Evolutionary conservation across 2,797 vertebrate species (phyloP).

Genomic region (Euphonia xanthogaster): DNA sequence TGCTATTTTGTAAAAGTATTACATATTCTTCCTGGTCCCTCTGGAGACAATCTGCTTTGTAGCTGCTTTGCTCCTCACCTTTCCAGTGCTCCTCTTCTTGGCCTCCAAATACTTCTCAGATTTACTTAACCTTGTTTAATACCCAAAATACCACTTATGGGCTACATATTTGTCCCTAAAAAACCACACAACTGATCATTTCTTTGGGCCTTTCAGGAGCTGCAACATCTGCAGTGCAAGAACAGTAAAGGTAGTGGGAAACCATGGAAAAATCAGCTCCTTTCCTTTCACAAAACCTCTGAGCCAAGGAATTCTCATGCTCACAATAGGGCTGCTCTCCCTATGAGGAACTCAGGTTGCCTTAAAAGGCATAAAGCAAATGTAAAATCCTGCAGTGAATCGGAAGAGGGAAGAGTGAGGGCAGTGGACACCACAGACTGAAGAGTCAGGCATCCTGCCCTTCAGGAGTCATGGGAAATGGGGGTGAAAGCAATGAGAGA

Average conservation of each 20-base stretch:
- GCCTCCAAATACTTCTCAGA: neutral
- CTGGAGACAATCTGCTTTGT: neutral
- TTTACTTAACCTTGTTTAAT: neutral
- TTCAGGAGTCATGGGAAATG: neutral
- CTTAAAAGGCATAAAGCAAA: neutral
- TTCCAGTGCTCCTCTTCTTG: neutral
- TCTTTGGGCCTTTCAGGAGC: neutral
- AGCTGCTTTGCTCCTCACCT: neutral
- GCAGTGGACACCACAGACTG: neutral
- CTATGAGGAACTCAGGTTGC: neutral
- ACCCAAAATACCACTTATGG: neutral
- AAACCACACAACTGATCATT: neutral
- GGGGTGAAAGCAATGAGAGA: neutral
- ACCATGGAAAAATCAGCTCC: neutral
- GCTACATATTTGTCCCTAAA: neutral
- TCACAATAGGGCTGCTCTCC: neutral
- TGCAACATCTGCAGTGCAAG: neutral
- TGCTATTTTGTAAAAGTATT: neutral
- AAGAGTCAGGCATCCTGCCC: neutral
- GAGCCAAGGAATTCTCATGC: neutral
- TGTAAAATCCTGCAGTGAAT: neutral
- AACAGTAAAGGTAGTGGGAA: neutral
- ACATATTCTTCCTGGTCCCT: neutral
- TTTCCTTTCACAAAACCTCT: neutral
- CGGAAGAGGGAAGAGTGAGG: neutral